Conservation (phyloP, 2,888 invertebrate species). For the Tridacna gigas region DNA sequence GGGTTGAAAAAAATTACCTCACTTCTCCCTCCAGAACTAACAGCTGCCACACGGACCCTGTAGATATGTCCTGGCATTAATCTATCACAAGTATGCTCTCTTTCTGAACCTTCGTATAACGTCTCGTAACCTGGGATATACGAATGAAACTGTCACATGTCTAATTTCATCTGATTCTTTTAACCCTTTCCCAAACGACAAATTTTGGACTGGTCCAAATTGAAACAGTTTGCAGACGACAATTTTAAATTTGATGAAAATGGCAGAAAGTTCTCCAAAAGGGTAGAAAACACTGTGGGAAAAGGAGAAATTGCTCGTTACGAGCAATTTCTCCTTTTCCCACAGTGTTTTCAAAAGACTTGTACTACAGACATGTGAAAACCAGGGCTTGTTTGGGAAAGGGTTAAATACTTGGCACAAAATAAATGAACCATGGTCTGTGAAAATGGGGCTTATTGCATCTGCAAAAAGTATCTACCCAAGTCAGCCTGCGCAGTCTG, state of each 20-base stretch:
- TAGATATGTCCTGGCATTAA: constrained; percentile 93
- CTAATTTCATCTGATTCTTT: background rate
- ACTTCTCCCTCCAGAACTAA: constrained; percentile 91
- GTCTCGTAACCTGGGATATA: constrained; percentile 88
- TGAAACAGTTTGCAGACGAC: background rate
- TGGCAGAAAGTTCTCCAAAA: background rate
- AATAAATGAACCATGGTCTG: too few species aligned
- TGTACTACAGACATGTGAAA: too few species aligned
- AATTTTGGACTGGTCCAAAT: too few species aligned
- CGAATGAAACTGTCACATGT: background rate
- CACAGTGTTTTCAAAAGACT: too few species aligned
- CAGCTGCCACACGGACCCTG: constrained; percentile 90
- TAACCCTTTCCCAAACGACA: background rate
- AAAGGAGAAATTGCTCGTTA: background rate
- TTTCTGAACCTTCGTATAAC: constrained; percentile 91
- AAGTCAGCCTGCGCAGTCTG: too few species aligned
- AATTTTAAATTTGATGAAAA: background rate
- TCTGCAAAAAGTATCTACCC: too few species aligned
- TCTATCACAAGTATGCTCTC: constrained; percentile 92
- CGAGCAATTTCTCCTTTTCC: background rate
- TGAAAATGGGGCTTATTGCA: too few species aligned
- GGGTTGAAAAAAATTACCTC: constrained; percentile 84
- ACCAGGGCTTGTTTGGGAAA: too few species aligned
- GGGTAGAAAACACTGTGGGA: background rate
- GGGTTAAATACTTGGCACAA: too few species aligned